A percentile compares a stretch with the other conserved stretches of the same genome.
phyloP scores from a whole-genome alignment of 2,797 vertebrate genomes.

The Sebastes diaconus region DNA sequence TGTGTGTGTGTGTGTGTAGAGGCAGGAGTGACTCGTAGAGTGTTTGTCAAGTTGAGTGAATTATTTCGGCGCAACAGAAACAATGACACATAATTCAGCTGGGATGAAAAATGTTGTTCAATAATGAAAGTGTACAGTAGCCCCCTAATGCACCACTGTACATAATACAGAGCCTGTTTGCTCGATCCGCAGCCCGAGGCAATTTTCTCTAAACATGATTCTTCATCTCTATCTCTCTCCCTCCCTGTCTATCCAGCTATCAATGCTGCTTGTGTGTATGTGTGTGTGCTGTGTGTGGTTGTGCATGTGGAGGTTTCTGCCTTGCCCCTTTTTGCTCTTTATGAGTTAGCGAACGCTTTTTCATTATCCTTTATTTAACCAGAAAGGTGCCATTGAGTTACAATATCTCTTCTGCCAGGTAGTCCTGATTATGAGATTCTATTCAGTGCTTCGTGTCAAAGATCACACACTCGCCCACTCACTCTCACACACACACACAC shows the following conservation, averaged over 20 bases:
- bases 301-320: constrained; percentile 37
- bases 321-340: constrained; percentile 31
- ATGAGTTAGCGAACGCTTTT: constrained; percentile 55
- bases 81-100: constrained; percentile 40
- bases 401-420: neutral
- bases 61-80: constrained; percentile 22
- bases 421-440: constrained; percentile 46
- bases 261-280: neutral
- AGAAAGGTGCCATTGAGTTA: neutral
- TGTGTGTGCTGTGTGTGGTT: neutral
- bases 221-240: constrained; percentile 13
- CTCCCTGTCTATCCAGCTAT: constrained; percentile 11
- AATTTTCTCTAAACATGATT: constrained; percentile 36
- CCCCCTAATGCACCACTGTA: constrained; percentile 7
- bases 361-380: constrained; percentile 1
- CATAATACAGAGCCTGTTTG: constrained; percentile 36
- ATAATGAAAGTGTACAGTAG: constrained; percentile 46
- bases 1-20: neutral
- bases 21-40: neutral
- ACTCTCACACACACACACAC: neutral
- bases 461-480: constrained; percentile 46
- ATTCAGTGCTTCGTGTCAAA: constrained; percentile 61
- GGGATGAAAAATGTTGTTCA: constrained; percentile 43
- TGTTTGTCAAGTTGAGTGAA: constrained; percentile 15
- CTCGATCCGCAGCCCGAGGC: constrained; percentile 44